Evolutionary conservation across 2,888 invertebrate species (phyloP).

Genomic region (Abrostola tripartita): DNA sequence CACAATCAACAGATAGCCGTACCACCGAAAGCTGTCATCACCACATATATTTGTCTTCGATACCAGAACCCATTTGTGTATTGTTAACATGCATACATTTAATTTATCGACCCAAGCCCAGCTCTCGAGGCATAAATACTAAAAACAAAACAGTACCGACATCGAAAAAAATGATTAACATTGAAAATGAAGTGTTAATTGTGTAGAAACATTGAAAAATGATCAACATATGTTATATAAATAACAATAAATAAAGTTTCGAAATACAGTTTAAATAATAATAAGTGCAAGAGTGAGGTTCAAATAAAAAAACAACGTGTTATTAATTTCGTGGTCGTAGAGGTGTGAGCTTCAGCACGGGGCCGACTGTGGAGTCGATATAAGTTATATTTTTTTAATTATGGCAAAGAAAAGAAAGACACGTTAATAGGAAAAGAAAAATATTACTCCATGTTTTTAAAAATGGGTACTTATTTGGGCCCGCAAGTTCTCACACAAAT

Average conservation of each 20-base stretch:
- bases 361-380: constrained; percentile 62
- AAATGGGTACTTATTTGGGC: too few species aligned
- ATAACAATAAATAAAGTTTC: constrained; percentile 87
- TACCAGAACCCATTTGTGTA: constrained; percentile 64
- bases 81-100: constrained; percentile 68
- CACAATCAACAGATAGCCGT: constrained; percentile 31
- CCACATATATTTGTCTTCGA: constrained; percentile 48
- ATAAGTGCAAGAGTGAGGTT: constrained; percentile 86
- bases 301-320: constrained; percentile 87
- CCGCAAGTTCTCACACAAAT: too few species aligned
- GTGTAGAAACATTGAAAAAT: constrained; percentile 88
- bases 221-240: constrained; percentile 88
- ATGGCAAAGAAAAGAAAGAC: too few species aligned
- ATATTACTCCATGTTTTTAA: too few species aligned
- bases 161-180: constrained; percentile 82
- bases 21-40: constrained; percentile 37
- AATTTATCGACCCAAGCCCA: constrained; percentile 67
- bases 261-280: constrained; percentile 88
- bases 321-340: constrained; percentile 85
- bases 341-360: constrained; percentile 85
- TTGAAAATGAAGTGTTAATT: constrained; percentile 87
- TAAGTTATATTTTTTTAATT: too few species aligned
- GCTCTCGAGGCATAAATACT: constrained; percentile 69
- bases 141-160: constrained; percentile 72
- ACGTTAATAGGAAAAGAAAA: too few species aligned